phyloP scores from a whole-genome alignment of 2,113 vertebrate species.

The Coturnix japonica region DNA sequence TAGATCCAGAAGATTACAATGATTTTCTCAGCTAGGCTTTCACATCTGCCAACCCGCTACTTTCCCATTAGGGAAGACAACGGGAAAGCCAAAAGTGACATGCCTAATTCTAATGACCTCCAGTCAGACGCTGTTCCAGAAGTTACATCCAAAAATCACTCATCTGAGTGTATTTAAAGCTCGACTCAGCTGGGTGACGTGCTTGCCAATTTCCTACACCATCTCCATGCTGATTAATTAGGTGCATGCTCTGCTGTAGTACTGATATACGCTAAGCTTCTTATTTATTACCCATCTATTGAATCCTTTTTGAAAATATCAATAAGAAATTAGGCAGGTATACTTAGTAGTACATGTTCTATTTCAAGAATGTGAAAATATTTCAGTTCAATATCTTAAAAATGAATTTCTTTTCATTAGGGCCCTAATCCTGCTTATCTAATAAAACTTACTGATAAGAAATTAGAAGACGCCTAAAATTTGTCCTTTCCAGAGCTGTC shows the following conservation, averaged over 20 bases:
- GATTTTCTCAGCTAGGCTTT: neutral
- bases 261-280: neutral
- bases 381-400: neutral
- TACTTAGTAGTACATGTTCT: neutral
- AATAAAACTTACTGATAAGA: neutral
- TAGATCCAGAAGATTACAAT: neutral
- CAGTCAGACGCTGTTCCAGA: conserved; percentile 13
- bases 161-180: neutral
- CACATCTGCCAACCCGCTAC: conserved; percentile 36
- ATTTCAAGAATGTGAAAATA: neutral
- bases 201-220: conserved; percentile 17
- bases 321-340: neutral
- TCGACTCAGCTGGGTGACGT: neutral
- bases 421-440: neutral
- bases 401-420: neutral
- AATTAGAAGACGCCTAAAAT: neutral
- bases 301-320: neutral
- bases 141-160: conserved; percentile 25
- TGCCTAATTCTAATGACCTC: conserved; percentile 36
- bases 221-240: conserved; percentile 53
- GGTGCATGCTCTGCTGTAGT: neutral
- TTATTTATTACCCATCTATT: neutral
- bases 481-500: neutral
- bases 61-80: conserved; percentile 21
- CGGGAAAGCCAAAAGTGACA: conserved; percentile 19